These are phyloP conservation scores for Dinomys branickii DNA, from an alignment of 2,113 vertebrate species.

Conservation along the genomic window DNA sequence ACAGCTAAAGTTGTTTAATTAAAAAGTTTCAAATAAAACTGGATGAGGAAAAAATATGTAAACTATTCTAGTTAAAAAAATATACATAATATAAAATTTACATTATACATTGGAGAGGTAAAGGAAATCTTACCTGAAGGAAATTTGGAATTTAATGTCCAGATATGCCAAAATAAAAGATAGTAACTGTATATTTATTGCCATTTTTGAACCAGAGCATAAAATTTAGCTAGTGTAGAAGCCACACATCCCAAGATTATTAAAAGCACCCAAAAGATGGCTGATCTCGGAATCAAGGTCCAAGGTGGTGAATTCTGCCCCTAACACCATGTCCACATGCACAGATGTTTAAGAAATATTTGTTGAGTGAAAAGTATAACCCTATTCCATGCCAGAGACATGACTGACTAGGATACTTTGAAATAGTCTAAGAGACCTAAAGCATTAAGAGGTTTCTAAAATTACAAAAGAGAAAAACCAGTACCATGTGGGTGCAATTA, in stretches of 20 bases:
- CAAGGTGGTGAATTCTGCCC: background rate
- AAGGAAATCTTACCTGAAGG: background rate
- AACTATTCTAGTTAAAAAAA: slow-evolving; percentile 36
- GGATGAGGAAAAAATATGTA: background rate
- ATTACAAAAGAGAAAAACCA: background rate
- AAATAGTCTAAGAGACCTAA: background rate
- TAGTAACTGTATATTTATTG: background rate
- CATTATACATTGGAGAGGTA: background rate
- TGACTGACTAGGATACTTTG: background rate
- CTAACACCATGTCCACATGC: background rate
- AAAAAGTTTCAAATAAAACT: slow-evolving; percentile 40
- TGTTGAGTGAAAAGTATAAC: background rate
- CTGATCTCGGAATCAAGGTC: background rate
- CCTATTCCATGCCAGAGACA: background rate
- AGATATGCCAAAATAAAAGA: background rate
- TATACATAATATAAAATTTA: background rate
- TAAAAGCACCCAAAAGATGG: background rate
- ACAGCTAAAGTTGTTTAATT: background rate
- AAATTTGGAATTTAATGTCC: background rate
- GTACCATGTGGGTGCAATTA: background rate
- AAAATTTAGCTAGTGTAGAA: background rate
- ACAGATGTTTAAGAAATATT: background rate
- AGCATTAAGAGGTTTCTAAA: background rate
- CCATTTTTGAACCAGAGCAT: background rate
- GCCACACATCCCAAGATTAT: background rate